Evolutionary conservation across 2,797 vertebrate genomes (phyloP).

Genomic region (Myiotriccus ornatus): DNA sequence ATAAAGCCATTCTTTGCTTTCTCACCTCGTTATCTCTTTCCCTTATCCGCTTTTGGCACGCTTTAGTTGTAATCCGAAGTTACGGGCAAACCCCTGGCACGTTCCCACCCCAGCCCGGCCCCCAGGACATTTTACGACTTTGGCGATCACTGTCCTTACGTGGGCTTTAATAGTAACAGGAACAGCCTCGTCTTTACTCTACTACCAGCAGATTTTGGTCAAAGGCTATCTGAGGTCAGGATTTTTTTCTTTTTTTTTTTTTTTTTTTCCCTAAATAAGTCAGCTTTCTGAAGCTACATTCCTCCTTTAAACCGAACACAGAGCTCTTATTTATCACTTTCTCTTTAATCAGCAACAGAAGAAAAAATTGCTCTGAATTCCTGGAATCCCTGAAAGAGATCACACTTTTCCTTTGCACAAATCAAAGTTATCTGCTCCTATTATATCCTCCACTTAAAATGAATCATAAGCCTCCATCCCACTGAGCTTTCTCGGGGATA

Average conservation of each 20-base stretch:
- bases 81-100: neutral
- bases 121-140: neutral
- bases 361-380: constrained; percentile 12
- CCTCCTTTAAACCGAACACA: neutral
- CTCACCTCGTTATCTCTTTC: constrained; percentile 4
- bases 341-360: constrained; percentile 43
- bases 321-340: constrained; percentile 36
- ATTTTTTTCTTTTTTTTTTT: neutral
- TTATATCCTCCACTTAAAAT: neutral
- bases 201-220: constrained; percentile 13
- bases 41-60: neutral
- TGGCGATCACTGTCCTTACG: neutral
- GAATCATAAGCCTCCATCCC: constrained; percentile 30
- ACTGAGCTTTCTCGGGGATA: constrained; percentile 20
- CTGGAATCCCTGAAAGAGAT: constrained; percentile 41
- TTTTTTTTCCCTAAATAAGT: neutral
- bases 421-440: constrained; percentile 42
- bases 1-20: constrained; percentile 4
- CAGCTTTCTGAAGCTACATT: constrained; percentile 21
- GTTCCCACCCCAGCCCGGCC: neutral
- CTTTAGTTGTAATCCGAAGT: neutral
- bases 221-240: constrained; percentile 37
- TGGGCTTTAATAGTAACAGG: neutral
- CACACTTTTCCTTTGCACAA: constrained; percentile 33
- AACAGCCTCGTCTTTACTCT: neutral